A percentile compares a stretch with the other conserved stretches of the same genome.
Conservation (phyloP, 2,113 vertebrate species). For the Hypocryptadius cinnamomeus region DNA sequence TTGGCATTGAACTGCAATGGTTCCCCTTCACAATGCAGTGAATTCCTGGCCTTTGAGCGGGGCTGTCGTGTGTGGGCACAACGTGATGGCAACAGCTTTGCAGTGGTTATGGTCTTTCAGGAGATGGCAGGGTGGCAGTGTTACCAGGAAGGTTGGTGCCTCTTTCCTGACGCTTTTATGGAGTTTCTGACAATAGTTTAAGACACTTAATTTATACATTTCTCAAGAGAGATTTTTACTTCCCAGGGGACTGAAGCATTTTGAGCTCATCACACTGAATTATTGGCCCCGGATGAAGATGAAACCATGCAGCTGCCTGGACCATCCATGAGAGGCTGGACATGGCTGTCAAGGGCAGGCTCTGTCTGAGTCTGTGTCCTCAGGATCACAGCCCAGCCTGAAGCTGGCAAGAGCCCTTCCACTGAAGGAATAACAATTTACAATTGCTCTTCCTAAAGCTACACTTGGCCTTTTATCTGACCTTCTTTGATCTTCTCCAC, state of each 20-base stretch:
- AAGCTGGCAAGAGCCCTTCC: neutral
- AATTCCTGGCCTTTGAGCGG: neutral
- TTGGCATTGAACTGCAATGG: neutral
- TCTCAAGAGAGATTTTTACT: neutral
- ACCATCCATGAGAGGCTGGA: neutral
- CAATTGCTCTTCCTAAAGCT: neutral
- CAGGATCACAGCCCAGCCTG: neutral
- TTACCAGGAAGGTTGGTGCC: neutral
- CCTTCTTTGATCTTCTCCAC: conserved; percentile 2
- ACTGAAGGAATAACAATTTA: neutral
- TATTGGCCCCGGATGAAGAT: neutral
- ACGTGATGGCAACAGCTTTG: neutral
- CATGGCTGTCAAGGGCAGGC: neutral
- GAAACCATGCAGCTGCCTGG: neutral
- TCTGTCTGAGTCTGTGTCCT: neutral
- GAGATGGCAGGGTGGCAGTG: neutral
- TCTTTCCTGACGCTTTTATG: neutral
- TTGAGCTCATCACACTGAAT: neutral
- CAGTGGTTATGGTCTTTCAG: neutral
- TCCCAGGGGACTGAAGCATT: neutral
- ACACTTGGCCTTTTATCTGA: conserved; percentile 20
- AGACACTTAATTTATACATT: neutral
- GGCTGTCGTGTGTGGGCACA: neutral
- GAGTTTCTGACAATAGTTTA: conserved; percentile 11
- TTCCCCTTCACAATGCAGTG: neutral